Evolutionary conservation across 2,113 vertebrate genomes (phyloP).

Genomic region (Thoracochromis brauschi): DNA sequence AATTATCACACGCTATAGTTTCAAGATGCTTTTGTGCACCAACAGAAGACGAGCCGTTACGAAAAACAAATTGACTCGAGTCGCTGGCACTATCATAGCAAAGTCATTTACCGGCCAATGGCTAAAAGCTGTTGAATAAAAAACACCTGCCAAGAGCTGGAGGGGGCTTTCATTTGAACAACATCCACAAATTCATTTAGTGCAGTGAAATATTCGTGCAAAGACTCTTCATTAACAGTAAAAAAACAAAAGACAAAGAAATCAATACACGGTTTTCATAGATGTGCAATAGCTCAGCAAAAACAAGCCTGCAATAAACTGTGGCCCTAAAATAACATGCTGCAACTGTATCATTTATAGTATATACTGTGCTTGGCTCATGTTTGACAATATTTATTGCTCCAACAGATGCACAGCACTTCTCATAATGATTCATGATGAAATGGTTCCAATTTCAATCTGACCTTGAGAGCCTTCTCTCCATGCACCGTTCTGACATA

Average conservation of each 20-base stretch:
- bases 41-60: neutral
- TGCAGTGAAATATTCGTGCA: neutral
- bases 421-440: slow-evolving; percentile 50
- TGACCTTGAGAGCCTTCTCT: slow-evolving; percentile 57
- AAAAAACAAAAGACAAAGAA: neutral
- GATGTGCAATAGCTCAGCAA: neutral
- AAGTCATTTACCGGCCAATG: neutral
- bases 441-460: slow-evolving; percentile 57
- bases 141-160: neutral
- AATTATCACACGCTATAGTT: neutral
- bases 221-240: neutral
- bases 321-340: slow-evolving; percentile 1
- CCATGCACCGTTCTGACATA: neutral
- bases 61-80: neutral
- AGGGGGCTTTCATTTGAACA: neutral
- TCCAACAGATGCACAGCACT: slow-evolving; percentile 33
- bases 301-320: slow-evolving; percentile 19
- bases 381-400: slow-evolving; percentile 57
- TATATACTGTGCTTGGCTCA: neutral
- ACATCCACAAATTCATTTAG: neutral
- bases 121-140: neutral
- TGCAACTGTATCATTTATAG: neutral
- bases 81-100: neutral
- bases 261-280: neutral
- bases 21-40: neutral